phyloP scores from a whole-genome alignment of 2,113 vertebrate genomes.

The Telmatochromis sp. region DNA sequence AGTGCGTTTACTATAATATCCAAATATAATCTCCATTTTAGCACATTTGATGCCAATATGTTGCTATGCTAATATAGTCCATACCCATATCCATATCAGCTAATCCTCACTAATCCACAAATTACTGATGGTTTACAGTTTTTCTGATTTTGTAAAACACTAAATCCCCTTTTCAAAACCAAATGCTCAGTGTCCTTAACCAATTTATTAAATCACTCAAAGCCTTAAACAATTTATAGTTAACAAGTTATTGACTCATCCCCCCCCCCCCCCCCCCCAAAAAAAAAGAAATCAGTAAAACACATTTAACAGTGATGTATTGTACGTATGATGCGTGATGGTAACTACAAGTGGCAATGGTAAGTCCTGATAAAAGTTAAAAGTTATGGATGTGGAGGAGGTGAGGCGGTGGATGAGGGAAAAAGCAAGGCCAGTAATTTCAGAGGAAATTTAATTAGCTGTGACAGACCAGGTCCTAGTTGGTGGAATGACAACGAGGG shows the following conservation, averaged over 20 bases:
- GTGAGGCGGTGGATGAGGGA: not conserved
- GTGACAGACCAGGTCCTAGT: not conserved
- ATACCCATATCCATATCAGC: not conserved
- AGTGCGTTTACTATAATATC: not conserved
- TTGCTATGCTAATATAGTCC: not conserved
- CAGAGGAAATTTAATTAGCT: not conserved
- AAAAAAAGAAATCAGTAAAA: not conserved
- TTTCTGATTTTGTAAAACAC: not conserved
- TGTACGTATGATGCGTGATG: not conserved
- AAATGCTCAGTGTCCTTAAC: not conserved
- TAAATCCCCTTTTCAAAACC: not conserved
- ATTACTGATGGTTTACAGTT: not conserved
- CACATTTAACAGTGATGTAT: not conserved
- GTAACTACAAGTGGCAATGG: not conserved
- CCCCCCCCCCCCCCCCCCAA: fast-evolving
- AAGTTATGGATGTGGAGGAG: not conserved
- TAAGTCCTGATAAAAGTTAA: not conserved
- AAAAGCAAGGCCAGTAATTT: not conserved
- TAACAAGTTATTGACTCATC: not conserved
- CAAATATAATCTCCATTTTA: not conserved
- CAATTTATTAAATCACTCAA: not conserved
- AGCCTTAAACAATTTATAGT: not conserved
- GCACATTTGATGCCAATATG: not conserved
- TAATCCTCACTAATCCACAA: not conserved
- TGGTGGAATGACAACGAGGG: not conserved